Evolutionary conservation across 2,113 vertebrate species (phyloP), one percentile per base, ranked within the genome.

Genomic region (Osmerus eperlanus): DNA sequence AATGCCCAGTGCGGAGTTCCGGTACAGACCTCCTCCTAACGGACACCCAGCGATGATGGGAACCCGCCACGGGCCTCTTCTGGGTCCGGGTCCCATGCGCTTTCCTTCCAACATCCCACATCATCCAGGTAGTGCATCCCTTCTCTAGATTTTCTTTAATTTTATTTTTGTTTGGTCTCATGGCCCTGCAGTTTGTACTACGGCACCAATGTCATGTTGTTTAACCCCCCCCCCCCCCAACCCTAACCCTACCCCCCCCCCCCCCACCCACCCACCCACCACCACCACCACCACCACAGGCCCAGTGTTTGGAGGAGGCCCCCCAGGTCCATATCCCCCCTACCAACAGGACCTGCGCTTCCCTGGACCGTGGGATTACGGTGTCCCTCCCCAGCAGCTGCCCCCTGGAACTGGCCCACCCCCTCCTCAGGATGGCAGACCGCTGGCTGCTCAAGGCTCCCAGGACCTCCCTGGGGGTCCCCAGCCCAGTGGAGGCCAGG

Each of bases 311-410:
- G 41, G 91, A 28, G 91, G 90, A 67, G 93, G 90, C 0, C 91
- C 91, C 76, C 74, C 90, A 76, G 93, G 91, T 65, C 92, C 93
- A 2, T 92, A 90, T 18, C 86, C 89, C 62, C 90, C 89, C 47
- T 3, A 90, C 71, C 88, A 84, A 9, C 89, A 84, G 51, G 89
- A 91, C 66, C 82, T 90, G 79, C 87, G 82, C 12, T 91, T 78
- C 78, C 77, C 81, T 4, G 87, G 85, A 62, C 85, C 89, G 1
- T 86, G 87, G n/a, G 86, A 90, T 18, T 81, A 76, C 65, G 11
- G 56, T 1, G 25, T 75, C 54, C 87, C 81, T 13, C 87, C 83
- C 4, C 73, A 83, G 71, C 77, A 85, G 70, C 78, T 94, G 75
- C 92, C 90, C 29, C 84, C 91, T 0, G 92, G 91, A 28, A 81